These are phyloP conservation scores for Palythoa heliodiscus DNA, from an alignment of 92 coral and sea anemone genomes.

Conservation along the genomic window DNA sequence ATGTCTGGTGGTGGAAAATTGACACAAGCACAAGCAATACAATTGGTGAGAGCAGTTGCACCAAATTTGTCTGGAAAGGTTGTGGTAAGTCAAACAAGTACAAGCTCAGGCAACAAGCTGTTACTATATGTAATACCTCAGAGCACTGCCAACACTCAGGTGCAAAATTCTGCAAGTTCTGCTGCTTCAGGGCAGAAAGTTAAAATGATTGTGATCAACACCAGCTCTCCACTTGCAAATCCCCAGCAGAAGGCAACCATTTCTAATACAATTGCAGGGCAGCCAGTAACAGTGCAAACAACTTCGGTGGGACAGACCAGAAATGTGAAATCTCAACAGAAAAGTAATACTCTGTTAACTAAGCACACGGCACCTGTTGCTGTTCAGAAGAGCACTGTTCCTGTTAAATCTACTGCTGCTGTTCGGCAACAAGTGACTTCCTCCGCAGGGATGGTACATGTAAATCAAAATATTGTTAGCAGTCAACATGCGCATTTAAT, in stretches of 20 bases:
- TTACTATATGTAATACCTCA: slow-evolving; percentile 13
- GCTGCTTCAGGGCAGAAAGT: slow-evolving; percentile 17
- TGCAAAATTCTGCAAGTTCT: slow-evolving; percentile 8
- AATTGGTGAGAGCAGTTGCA: slow-evolving; percentile 33
- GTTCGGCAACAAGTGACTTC: background rate
- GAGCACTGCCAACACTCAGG: background rate
- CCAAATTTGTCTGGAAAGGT: slow-evolving; percentile 37
- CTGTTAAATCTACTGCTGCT: slow-evolving; percentile 12
- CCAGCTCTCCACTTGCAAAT: slow-evolving; percentile 8
- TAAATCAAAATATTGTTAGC: background rate
- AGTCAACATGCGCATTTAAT: background rate
- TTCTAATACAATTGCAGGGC: background rate
- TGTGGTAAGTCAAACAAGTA: slow-evolving; percentile 12
- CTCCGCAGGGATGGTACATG: background rate
- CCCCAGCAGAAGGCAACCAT: slow-evolving; percentile 18
- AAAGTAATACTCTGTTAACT: background rate
- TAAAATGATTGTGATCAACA: slow-evolving; percentile 24
- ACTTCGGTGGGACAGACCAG: background rate
- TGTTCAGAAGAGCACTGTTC: slow-evolving; percentile 4
- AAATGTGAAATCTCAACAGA: background rate
- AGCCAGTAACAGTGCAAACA: slow-evolving; percentile 8
- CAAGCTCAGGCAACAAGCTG: slow-evolving; percentile 23
- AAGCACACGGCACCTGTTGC: background rate
- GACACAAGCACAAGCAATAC: slow-evolving; percentile 35
- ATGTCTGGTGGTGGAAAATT: background rate